phyloP scores from a whole-genome alignment of 1,140 invertebrate genomes.

The Idris sp. region DNA sequence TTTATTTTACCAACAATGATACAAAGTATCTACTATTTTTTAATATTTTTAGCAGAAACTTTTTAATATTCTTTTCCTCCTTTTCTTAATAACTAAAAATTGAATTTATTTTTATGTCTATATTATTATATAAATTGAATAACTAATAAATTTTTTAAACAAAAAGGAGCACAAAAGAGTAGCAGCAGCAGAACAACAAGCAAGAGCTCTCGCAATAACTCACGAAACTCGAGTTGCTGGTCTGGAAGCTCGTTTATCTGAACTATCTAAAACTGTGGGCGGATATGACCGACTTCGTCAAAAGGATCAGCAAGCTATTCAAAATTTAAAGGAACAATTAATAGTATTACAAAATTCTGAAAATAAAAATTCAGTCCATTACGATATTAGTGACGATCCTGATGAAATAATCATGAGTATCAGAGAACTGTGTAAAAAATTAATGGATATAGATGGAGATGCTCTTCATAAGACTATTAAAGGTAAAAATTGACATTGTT shows the following conservation, averaged over 20 bases:
- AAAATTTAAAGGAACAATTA: slow-evolving; percentile 82
- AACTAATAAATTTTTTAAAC: no score
- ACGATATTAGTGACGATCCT: slow-evolving; percentile 60
- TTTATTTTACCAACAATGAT: no score
- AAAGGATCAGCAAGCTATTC: slow-evolving; percentile 86
- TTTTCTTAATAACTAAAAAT: no score
- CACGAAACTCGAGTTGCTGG: slow-evolving; percentile 87
- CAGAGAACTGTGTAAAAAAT: slow-evolving; percentile 65
- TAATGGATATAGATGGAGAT: slow-evolving; percentile 71
- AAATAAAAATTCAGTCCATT: slow-evolving; percentile 65
- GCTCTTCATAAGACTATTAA: slow-evolving; percentile 66
- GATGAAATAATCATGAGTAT: slow-evolving; percentile 70
- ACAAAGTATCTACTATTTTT: no score
- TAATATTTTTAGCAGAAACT: no score
- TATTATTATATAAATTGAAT: no score
- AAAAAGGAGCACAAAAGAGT: slow-evolving; percentile 83
- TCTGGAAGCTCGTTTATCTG: slow-evolving; percentile 87
- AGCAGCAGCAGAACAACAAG: slow-evolving; percentile 83
- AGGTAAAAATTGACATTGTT: slow-evolving; percentile 47
- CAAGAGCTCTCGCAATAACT: slow-evolving; percentile 81
- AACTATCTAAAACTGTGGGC: slow-evolving; percentile 88
- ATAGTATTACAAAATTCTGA: slow-evolving; percentile 71
- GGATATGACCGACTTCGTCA: slow-evolving; percentile 86
- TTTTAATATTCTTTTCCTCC: no score
- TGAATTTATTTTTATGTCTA: no score